These are phyloP conservation scores for Noctilio leporinus DNA, from an alignment of 2,113 vertebrate genomes.

Conservation along the genomic window DNA sequence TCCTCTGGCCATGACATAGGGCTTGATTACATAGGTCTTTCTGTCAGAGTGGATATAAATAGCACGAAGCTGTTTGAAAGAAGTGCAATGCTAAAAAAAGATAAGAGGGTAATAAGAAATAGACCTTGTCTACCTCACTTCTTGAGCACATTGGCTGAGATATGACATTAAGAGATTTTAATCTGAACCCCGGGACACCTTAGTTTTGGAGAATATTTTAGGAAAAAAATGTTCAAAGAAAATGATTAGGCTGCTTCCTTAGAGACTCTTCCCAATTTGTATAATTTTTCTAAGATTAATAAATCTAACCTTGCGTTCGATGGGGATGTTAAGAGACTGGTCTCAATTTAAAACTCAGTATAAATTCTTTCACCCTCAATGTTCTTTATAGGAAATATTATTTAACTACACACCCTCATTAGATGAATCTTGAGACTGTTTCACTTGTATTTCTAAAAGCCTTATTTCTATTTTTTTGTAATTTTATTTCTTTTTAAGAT, in stretches of 20 bases:
- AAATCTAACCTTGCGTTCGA: conserved; percentile 13
- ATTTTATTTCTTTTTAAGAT: too few species aligned
- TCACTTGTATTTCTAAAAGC: not conserved
- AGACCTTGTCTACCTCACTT: not conserved
- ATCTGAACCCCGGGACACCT: not conserved
- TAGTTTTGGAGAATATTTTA: not conserved
- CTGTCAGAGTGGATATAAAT: not conserved
- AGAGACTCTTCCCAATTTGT: not conserved
- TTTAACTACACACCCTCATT: not conserved
- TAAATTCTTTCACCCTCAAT: not conserved
- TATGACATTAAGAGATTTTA: not conserved
- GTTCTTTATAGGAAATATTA: conserved; percentile 17
- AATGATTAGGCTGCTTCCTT: not conserved
- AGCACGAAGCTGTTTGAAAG: not conserved
- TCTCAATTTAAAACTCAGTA: not conserved
- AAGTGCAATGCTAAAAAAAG: not conserved
- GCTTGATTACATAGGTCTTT: not conserved
- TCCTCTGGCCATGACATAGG: not conserved
- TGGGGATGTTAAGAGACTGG: not conserved
- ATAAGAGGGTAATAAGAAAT: not conserved
- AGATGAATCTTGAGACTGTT: not conserved
- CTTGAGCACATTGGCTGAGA: not conserved
- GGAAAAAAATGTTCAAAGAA: not conserved
- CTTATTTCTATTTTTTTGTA: not conserved
- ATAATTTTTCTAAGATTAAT: conserved; percentile 14